Evolutionary conservation across 2,888 invertebrate genomes (phyloP), one percentile per base, ranked within the genome.

Genomic region (Mechanitis messenoides): DNA sequence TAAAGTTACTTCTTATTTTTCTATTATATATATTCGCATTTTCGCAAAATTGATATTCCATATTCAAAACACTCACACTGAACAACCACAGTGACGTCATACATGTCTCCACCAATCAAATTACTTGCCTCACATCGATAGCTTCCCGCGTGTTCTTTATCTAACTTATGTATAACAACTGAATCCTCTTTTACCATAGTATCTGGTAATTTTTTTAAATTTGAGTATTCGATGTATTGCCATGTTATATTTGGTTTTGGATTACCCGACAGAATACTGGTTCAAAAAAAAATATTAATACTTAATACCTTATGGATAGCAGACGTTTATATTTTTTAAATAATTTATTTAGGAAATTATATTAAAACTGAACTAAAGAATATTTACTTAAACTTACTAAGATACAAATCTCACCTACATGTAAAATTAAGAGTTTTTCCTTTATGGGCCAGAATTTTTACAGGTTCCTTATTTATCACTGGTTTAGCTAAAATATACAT

Each of bases 321-420:
- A 38, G 4, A 38, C 4, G 38, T 38, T 38, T 38, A 38, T 38
- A 38, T 6, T 6, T 6, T 6, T 6, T 38, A 38, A 38, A 38
- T 38, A 20, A 20, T 20, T 20, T 20, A 20, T 20, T 20, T 38
- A 6, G 38, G 2, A 42, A 11, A 9, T 9, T 1, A 42, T 42
- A 42, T 42, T 42, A 9, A 6, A 42, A 9, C 6, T 42, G 11
- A n/a, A 31, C 0, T 50, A 31, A 35, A 42, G n/a, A 2, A 55
- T 31, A 28, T 46, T 33, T 59, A 45, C 42, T 53, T 46, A 33
- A 59, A 58, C 45, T 56, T 57, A 55, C 63, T 59, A 38, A 65
- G 63, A 74, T 74, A 77, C 70, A 75, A 66, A 78, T 85, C 89
- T 89, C 86, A 89, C 89, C 89, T 89, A 88, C 88, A 88, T 87